These are phyloP conservation scores for Mimachlamys varia DNA, from an alignment of 2,888 invertebrate species.

Conservation along the genomic window DNA sequence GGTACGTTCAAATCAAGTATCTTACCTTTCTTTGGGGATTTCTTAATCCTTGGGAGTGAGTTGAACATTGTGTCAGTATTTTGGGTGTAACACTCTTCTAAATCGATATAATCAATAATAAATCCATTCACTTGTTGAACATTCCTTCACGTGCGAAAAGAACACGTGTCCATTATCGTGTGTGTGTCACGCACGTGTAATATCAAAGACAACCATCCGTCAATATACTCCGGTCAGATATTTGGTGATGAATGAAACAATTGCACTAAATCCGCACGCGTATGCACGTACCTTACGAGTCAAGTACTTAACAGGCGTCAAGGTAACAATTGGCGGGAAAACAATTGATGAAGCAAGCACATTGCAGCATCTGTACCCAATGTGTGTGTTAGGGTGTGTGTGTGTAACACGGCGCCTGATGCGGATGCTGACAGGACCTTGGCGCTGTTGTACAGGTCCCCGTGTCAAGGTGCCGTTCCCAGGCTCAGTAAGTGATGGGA, in stretches of 20 bases:
- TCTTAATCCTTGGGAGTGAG: neutral
- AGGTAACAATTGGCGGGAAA: constrained; percentile 31
- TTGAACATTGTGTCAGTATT: neutral
- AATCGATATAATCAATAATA: no score
- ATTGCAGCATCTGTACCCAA: constrained; percentile 31
- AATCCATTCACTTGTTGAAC: neutral
- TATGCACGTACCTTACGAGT: constrained; percentile 5
- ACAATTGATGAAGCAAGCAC: neutral
- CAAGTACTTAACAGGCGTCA: constrained; percentile 9
- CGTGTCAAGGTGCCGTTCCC: neutral
- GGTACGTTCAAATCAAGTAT: neutral
- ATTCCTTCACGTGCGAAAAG: neutral
- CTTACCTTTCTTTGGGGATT: neutral
- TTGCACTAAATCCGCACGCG: neutral
- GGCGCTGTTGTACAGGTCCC: neutral
- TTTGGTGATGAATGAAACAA: neutral
- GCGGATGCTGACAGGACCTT: neutral
- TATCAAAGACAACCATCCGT: neutral
- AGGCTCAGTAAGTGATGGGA: neutral
- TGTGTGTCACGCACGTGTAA: neutral
- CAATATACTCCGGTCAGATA: neutral
- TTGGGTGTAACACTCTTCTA: neutral
- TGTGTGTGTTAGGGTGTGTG: neutral
- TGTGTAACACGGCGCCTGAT: neutral
- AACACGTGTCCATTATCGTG: neutral